Evolutionary conservation across 2,888 invertebrate species (phyloP).

Genomic region (Rhingia rostrata): DNA sequence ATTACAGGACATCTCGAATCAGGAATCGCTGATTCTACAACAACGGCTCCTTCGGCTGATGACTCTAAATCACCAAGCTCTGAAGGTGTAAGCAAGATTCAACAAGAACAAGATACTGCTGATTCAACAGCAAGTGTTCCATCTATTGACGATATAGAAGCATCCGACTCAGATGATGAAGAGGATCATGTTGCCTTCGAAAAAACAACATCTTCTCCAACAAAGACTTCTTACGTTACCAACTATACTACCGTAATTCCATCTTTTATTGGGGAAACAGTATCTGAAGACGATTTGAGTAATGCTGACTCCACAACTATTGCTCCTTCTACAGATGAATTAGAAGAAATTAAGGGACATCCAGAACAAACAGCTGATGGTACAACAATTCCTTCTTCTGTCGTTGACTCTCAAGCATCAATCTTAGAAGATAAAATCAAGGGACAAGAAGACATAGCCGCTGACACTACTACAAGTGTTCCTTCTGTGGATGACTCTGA

Average conservation of each 20-base stretch:
- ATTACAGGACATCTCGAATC: background rate
- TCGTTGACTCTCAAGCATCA: background rate
- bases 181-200: background rate
- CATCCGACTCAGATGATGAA: conserved; percentile 17
- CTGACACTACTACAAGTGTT: background rate
- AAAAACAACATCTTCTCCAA: conserved; percentile 61
- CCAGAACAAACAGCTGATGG: background rate
- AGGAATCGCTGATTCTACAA: conserved; percentile 46
- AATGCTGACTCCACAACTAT: background rate
- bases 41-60: conserved; percentile 19
- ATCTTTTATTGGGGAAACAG: background rate
- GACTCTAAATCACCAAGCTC: conserved; percentile 53
- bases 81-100: conserved; percentile 5
- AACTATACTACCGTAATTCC: conserved; percentile 44
- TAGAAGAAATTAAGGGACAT: background rate
- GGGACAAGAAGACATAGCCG: background rate
- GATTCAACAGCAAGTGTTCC: conserved; percentile 47
- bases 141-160: conserved; percentile 14
- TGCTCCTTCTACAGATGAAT: background rate
- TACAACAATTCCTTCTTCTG: background rate
- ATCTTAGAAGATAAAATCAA: background rate
- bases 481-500: background rate
- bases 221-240: conserved; percentile 16
- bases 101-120: conserved; percentile 21
- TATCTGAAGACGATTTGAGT: background rate